Evolutionary conservation across 2,797 vertebrate species (phyloP), one percentile per base, ranked within the genome.

Genomic region (Phoeniculus purpureus): DNA sequence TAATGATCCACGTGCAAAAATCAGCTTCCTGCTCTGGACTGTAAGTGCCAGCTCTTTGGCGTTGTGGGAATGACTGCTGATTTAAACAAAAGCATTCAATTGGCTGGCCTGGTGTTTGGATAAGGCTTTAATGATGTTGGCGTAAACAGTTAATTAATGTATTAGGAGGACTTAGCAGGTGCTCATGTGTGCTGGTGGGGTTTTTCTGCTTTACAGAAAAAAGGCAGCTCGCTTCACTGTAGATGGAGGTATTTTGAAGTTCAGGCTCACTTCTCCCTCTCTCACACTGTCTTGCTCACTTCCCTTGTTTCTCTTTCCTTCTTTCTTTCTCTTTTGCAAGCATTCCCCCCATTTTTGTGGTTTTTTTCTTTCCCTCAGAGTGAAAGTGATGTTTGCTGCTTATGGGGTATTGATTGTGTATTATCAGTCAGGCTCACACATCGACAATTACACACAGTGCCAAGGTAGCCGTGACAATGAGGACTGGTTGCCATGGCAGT

Each of bases 361-460:
- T 92, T 92, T 82, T 93, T 79, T 71, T n/a, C 74, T 83, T 83
- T 87, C 67, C 70, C 68, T 88, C 89, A 82, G 83, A 96, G 94
- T 94, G 94, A 97, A 97, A 97, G 97, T 95, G 89, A 97, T 96
- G 96, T 97, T 97, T 96, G 91, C 95, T 89, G 95, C 96, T 97
- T 97, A 96, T 96, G 92, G 95, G 92, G 93, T 97, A 98, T 98
- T 98, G 98, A 98, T 97, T 98, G 96, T 97, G 91, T 96, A 98
- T 98, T 98, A 98, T 98, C 98, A 98, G 97, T 97, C 96, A 96
- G 97, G 95, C 97, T 98, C 98, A 98, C 97, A 98, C 97, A 95
- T 96, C 25, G 95, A 97, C 97, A 98, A 98, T 98, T 98, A 96
- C 98, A 96, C 95, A 96, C 97, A 97, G 97, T 89, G 65, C 97